Evolutionary conservation across 1,140 invertebrate genomes (phyloP), one percentile per base, ranked within the genome.

Genomic region (Hirudo medicinalis): DNA sequence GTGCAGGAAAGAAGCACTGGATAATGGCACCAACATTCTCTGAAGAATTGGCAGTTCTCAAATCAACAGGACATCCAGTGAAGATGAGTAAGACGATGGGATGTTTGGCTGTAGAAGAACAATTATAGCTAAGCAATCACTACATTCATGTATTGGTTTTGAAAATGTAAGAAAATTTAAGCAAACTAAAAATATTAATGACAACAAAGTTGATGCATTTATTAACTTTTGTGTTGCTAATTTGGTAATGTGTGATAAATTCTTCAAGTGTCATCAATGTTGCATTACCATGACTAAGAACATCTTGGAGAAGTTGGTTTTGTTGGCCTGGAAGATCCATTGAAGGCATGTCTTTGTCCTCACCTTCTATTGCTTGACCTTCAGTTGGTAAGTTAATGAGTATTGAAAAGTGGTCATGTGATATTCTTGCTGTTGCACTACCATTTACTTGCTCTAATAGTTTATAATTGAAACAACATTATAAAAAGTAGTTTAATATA

Each of bases 301-400:
- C 74, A 53, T 75, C 74, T 36, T 69, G 13, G 11, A 75, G 49
- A 25, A 75, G 60, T n/a, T 68, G 36, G 19, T 27, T 49, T 67
- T 75, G 74, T 22, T 71, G 19, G 13, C 73, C 73, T 17, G 74
- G 74, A 22, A 75, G 55, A 43, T 27, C 60, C 67, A 75, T 29
- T 1, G 57, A 29, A 29, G 40, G 20, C 22, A 63, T 19, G 66
- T 75, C 74, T 19, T 63, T 69, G 57, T 53, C 70, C 55, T 75
- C 74, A 27, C 29, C 25, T 67, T 75, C 74, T 1, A 72, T 43
- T 27, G 60, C 22, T 40, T 69, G 54, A 36, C 75, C 75, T 76
- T 40, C 2, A 70, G 5, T 1, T 11, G 20, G 29, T 13, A 63
- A 20, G n/a, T n/a, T n/a, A n/a, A n/a, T n/a, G n/a, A n/a, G n/a